These are phyloP conservation scores for Apodemia mormo DNA, from an alignment of 2,888 invertebrate species.

Conservation along the genomic window DNA sequence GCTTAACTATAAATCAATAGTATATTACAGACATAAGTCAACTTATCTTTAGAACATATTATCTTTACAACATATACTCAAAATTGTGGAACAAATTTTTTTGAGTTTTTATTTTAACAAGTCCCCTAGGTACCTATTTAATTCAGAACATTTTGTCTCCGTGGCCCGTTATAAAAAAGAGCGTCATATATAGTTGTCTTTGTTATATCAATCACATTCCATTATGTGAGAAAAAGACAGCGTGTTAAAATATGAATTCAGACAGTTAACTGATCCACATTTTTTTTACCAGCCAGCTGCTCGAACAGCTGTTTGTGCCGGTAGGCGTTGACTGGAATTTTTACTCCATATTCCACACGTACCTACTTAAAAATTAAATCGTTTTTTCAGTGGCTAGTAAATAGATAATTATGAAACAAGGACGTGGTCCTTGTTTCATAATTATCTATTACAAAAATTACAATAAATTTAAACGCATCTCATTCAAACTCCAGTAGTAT, in stretches of 20 bases:
- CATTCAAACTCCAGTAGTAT: neutral
- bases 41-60: too few relatives aligned
- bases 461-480: neutral
- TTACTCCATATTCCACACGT: constrained; percentile 23
- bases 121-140: neutral
- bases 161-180: constrained; percentile 3
- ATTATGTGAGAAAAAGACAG: constrained; percentile 58
- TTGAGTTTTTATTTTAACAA: too few relatives aligned
- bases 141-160: neutral
- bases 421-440: too few relatives aligned
- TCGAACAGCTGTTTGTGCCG: constrained; percentile 77
- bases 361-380: neutral
- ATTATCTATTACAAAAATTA: neutral
- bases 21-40: too few relatives aligned
- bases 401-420: neutral
- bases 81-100: too few relatives aligned
- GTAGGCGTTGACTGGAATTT: constrained; percentile 45
- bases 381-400: neutral
- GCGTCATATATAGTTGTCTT: constrained; percentile 41
- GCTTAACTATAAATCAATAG: too few relatives aligned
- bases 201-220: constrained; percentile 39
- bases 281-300: constrained; percentile 77
- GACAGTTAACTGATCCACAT: constrained; percentile 70
- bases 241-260: constrained; percentile 47
- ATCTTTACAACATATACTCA: too few relatives aligned